Conservation (phyloP, 2,888 invertebrate genomes). For the Thereva nobilitata region DNA sequence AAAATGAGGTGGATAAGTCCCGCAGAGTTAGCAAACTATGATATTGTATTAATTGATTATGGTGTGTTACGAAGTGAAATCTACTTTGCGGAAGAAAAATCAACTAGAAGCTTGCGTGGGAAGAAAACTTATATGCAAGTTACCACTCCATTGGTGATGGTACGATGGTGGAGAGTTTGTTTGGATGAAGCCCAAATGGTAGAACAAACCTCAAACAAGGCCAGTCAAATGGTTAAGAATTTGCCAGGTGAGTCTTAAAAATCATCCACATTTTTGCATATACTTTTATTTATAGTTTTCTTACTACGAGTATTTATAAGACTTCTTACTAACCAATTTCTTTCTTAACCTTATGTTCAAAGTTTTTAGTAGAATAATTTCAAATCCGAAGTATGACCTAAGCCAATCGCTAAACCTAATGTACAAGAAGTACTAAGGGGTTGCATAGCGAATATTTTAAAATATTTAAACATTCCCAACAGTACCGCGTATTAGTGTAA, state of each 20-base stretch:
- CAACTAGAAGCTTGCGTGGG: constrained; percentile 58
- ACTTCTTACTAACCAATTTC: too few species aligned
- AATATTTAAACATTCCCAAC: too few species aligned
- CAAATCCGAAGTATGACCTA: too few species aligned
- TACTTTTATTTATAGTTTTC: too few species aligned
- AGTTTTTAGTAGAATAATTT: too few species aligned
- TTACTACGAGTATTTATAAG: too few species aligned
- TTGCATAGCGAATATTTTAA: too few species aligned
- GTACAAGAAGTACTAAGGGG: too few species aligned
- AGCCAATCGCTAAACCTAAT: too few species aligned
- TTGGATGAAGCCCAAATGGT: constrained; percentile 83
- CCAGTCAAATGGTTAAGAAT: constrained; percentile 59
- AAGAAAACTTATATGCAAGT: constrained; percentile 67
- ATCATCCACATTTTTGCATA: background rate
- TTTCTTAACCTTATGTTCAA: too few species aligned
- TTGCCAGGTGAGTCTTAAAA: constrained; percentile 47
- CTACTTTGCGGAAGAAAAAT: constrained; percentile 61
- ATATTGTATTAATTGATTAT: constrained; percentile 76
- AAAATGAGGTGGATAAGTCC: constrained; percentile 61
- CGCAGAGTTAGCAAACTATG: constrained; percentile 64
- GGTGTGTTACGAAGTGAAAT: constrained; percentile 66
- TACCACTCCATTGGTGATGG: constrained; percentile 68
- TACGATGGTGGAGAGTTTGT: constrained; percentile 78
- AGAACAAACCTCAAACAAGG: constrained; percentile 63
- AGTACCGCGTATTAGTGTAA: too few species aligned